A percentile compares a stretch with the other conserved stretches of the same genome.
Conservation (phyloP, 2,797 vertebrate genomes). For the Myripristis jacobus region DNA sequence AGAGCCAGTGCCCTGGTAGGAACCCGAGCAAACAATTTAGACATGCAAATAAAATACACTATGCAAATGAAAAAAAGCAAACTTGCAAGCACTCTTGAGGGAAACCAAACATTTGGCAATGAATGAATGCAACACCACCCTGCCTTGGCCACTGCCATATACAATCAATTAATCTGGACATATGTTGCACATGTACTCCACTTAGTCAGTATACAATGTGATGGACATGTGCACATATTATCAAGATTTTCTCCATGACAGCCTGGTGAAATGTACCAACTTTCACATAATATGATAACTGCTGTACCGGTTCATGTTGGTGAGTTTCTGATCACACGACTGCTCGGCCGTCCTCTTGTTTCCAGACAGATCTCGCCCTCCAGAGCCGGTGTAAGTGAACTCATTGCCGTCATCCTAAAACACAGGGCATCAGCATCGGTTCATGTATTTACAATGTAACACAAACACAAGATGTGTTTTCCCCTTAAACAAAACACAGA, state of each 20-base stretch:
- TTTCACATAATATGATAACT: neutral
- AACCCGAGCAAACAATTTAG: constrained; percentile 2
- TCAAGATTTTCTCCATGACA: no score
- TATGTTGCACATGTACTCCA: no score
- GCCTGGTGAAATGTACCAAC: no score
- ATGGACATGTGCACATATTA: no score
- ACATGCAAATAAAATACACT: neutral
- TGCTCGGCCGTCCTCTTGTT: constrained; percentile 98
- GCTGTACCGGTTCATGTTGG: constrained; percentile 95
- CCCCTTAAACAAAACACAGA: neutral
- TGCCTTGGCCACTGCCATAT: no score
- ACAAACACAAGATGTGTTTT: neutral
- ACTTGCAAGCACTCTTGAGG: no score
- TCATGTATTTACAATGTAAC: neutral
- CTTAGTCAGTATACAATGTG: no score
- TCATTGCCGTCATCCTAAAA: constrained; percentile 94
- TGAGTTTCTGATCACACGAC: constrained; percentile 98
- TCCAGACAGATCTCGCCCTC: constrained; percentile 95
- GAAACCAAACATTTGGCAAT: no score
- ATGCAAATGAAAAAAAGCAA: no score
- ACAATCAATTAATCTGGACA: no score
- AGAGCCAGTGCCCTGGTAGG: constrained; percentile 90
- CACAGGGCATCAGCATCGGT: neutral
- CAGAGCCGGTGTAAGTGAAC: constrained; percentile 97
- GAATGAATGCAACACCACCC: no score